phyloP scores from a whole-genome alignment of 2,888 invertebrate species.

The Torymus tubicola region DNA sequence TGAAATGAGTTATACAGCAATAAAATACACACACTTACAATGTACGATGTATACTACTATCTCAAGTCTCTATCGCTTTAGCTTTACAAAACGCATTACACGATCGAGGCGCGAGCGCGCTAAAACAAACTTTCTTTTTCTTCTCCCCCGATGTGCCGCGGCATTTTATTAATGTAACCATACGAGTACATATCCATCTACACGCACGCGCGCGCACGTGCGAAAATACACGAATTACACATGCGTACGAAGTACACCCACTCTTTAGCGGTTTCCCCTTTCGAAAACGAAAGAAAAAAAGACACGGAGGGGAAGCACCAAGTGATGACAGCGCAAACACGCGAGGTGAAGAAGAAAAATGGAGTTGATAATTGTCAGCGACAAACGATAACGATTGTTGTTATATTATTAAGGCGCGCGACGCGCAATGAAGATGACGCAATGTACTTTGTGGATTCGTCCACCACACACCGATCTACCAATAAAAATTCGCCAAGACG shows the following conservation, averaged over 20 bases:
- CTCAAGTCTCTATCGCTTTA: conserved; percentile 64
- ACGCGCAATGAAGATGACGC: conserved; percentile 66
- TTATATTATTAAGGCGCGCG: conserved; percentile 32
- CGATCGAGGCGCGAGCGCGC: conserved; percentile 59
- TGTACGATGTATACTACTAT: conserved; percentile 38
- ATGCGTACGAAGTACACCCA: conserved; percentile 18
- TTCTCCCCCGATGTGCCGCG: conserved; percentile 16
- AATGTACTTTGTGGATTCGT: conserved; percentile 68
- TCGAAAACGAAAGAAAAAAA: conserved; percentile 38
- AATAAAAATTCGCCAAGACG: conserved; percentile 73
- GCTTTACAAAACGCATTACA: conserved; percentile 63
- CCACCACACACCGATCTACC: conserved; percentile 68
- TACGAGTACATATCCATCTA: conserved; percentile 14
- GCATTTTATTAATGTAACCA: conserved; percentile 39
- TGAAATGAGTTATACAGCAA: conserved; percentile 24
- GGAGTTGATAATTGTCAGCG: conserved; percentile 37
- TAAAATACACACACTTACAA: conserved; percentile 42
- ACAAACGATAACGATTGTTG: conserved; percentile 40
- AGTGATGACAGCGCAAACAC: conserved; percentile 24
- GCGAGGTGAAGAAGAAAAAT: conserved; percentile 22
- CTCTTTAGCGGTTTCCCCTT: conserved; percentile 8
- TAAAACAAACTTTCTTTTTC: conserved; percentile 38
- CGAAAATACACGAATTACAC: background rate
- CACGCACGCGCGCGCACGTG: conserved; percentile 12
- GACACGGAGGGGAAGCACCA: background rate